These are phyloP conservation scores for Campylomormyrus tamandua DNA, from an alignment of 2,113 vertebrate species.

Conservation along the genomic window DNA sequence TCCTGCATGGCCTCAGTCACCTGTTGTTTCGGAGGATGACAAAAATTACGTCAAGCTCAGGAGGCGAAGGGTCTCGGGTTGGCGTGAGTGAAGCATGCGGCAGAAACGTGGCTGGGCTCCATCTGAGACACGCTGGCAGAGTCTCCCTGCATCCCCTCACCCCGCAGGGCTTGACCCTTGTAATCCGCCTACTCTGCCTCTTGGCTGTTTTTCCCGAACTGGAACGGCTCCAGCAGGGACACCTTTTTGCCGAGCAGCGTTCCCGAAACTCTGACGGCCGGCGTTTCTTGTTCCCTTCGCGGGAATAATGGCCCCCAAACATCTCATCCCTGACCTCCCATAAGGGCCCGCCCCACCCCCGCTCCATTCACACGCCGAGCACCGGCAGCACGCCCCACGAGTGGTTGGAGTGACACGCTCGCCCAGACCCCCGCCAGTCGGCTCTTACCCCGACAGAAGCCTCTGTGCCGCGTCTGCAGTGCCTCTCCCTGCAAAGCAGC, in stretches of 20 bases:
- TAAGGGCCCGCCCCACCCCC: constrained; percentile 17
- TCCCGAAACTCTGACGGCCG: constrained; percentile 34
- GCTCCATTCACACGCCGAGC: constrained; percentile 54
- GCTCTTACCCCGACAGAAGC: constrained; percentile 48
- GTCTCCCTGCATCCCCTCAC: neutral
- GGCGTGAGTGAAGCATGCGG: neutral
- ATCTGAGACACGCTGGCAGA: constrained; percentile 10
- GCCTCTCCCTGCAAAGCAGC: constrained; percentile 40
- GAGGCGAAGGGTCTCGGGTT: neutral
- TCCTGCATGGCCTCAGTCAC: neutral
- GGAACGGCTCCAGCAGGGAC: constrained; percentile 17
- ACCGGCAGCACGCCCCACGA: constrained; percentile 48
- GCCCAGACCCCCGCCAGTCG: constrained; percentile 15
- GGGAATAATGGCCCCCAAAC: constrained; percentile 54
- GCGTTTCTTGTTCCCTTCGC: constrained; percentile 36
- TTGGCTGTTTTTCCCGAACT: neutral
- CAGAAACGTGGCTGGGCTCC: neutral
- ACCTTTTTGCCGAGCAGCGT: constrained; percentile 25
- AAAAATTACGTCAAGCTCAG: neutral
- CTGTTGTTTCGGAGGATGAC: neutral
- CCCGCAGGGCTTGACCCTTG: constrained; percentile 16
- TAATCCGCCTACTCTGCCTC: constrained; percentile 19
- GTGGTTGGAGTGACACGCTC: constrained; percentile 33
- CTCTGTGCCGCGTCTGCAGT: constrained; percentile 47
- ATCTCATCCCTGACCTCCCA: constrained; percentile 33